Percentiles rank a stretch among this genome's conserved stretches.
Evolutionary conservation across 23 tunicate genomes (phyloP).

Genomic region (Clavelina lepadiformis): DNA sequence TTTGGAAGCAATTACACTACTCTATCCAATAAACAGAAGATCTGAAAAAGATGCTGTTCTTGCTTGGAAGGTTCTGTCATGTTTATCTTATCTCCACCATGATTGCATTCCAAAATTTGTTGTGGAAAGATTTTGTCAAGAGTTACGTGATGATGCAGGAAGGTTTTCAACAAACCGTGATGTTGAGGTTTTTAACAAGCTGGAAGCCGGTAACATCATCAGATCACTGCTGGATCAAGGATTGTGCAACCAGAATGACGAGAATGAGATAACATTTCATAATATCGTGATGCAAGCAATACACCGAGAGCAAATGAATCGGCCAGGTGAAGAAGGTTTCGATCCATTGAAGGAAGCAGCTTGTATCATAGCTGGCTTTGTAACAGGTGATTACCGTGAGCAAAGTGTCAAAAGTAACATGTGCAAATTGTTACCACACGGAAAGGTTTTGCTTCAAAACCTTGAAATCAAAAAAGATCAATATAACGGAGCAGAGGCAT

Average conservation of each 20-base stretch:
- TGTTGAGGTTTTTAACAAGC: too few relatives aligned
- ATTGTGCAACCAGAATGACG: constrained; percentile 10
- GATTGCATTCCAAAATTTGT: constrained; percentile 35
- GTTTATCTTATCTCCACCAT: constrained; percentile 46
- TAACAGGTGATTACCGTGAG: constrained; percentile 19
- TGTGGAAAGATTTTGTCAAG: constrained; percentile 24
- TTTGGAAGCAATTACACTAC: constrained; percentile 46
- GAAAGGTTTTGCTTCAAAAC: not conserved
- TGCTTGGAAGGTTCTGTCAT: constrained; percentile 38
- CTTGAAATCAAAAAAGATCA: not conserved
- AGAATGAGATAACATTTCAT: constrained; percentile 14
- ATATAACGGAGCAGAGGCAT: not conserved
- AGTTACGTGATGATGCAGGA: constrained; percentile 17
- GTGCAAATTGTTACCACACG: constrained; percentile 3
- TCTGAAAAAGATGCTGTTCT: constrained; percentile 4
- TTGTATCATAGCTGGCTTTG: not conserved
- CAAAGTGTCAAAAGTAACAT: not conserved
- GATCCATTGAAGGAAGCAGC: constrained; percentile 3
- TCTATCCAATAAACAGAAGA: constrained; percentile 21
- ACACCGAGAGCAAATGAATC: not conserved
- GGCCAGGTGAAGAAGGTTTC: too few relatives aligned
- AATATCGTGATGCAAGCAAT: constrained; percentile 11
- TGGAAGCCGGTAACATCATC: constrained; percentile 1
- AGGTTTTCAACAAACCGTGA: too few relatives aligned
- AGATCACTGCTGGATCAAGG: not conserved